Evolutionary conservation across 2,113 vertebrate species (phyloP), one percentile per base, ranked within the genome.

Genomic region (Notiomystis cincta): DNA sequence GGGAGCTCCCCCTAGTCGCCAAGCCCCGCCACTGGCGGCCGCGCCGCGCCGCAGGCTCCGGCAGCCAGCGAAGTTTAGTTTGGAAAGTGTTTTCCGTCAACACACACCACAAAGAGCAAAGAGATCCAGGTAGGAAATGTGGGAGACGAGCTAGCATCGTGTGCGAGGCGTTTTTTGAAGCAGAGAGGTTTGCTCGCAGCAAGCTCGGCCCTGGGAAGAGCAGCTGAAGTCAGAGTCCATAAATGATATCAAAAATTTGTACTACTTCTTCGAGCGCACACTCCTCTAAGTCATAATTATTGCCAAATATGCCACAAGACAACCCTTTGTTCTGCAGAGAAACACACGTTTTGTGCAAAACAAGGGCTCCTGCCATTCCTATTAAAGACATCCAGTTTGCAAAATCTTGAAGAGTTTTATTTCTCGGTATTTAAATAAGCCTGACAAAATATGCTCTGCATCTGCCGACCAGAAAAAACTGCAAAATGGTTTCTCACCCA

Each of bases 1-100:
- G 87, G 31, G 98, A 98, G 98, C 98, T 96, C 98, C 98, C 98
- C 98, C 98, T 98, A 98, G 98, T 97, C 78, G 98, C 80, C 96
- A 78, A 13, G 13, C 31, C 12, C 78, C 86, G 97, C 81, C 94
- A 97, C 65, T 96, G 86, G 66, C 90, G 66, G 93, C 92, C 87
- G 48, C 45, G 78, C 15, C 89, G 23, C 67, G 18, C 72, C 66
- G 75, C 90, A 82, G 56, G 28, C 96, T 92, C 51, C 85, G 28
- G 84, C 94, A 96, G 95, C 92, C 96, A 79, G 83, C 44, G 91
- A 98, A 98, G 98, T 98, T 98, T 98, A 97, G 97, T 98, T 97
- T 93, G 97, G 95, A 96, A 97, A 94, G 95, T 96, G 42, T 96
- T 95, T 97, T 96, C 93, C 97, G 58, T 79, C 97, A 95, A 93